phyloP scores from a whole-genome alignment of 2,888 invertebrate genomes.

The Atethmia centrago region DNA sequence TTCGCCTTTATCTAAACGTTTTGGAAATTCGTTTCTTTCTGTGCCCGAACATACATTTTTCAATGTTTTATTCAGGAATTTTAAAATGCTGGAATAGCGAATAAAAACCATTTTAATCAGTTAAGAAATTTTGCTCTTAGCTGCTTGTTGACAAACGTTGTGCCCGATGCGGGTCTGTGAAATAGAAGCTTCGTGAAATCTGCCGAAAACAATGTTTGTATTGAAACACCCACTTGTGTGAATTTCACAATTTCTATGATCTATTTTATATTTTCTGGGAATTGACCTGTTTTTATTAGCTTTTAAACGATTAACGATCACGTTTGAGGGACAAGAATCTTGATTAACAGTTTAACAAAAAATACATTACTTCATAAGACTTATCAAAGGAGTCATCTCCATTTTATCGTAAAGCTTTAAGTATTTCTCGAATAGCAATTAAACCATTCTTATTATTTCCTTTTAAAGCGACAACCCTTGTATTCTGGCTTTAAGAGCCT shows the following conservation, averaged over 20 bases:
- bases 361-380: not conserved
- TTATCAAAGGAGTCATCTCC: not conserved
- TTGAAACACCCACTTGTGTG: slow-evolving; percentile 8
- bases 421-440: not conserved
- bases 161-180: slow-evolving; percentile 12
- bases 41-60: not conserved
- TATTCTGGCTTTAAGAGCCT: not conserved
- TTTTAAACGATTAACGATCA: not conserved
- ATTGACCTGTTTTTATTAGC: slow-evolving; percentile 2
- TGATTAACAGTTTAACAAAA: not conserved
- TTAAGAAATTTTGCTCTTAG: not conserved
- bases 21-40: not conserved
- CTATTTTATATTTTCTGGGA: not conserved
- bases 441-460: not conserved
- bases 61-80: not conserved
- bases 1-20: slow-evolving; percentile 6
- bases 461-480: not conserved
- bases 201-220: slow-evolving; percentile 25
- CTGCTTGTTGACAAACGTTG: slow-evolving; percentile 1
- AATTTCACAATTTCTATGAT: slow-evolving; percentile 25
- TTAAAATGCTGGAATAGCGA: not conserved
- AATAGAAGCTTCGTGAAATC: slow-evolving; percentile 27
- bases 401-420: not conserved
- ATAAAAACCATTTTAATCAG: slow-evolving; percentile 3
- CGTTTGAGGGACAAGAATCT: not conserved